Conservation (phyloP, 2,888 invertebrate genomes). For the Terebella lapidaria region DNA sequence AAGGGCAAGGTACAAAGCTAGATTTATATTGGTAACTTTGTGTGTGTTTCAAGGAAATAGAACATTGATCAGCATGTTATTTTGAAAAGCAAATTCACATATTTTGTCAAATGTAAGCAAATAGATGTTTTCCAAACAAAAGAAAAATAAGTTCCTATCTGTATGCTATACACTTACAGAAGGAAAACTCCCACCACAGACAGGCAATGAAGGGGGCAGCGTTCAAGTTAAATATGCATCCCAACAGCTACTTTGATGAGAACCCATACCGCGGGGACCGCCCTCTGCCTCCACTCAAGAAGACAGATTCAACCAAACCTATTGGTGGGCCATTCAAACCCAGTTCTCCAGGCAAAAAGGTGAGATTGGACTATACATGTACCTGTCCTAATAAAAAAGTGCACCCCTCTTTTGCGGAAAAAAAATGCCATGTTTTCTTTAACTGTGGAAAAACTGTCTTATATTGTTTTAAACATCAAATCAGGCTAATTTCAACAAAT, state of each 20-base stretch:
- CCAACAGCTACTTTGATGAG: constrained; percentile 44
- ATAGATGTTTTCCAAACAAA: too few relatives aligned
- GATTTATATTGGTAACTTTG: neutral
- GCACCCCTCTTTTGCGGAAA: too few relatives aligned
- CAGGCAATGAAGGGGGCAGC: constrained; percentile 45
- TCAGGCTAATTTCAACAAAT: too few relatives aligned
- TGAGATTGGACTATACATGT: constrained; percentile 18
- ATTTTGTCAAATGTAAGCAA: too few relatives aligned
- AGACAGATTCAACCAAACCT: constrained; percentile 14
- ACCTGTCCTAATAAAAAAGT: neutral
- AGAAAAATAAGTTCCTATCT: neutral
- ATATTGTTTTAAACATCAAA: too few relatives aligned
- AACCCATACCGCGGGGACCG: constrained; percentile 47
- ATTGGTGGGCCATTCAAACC: constrained; percentile 50
- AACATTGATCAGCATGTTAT: too few relatives aligned
- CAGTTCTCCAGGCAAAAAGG: constrained; percentile 49
- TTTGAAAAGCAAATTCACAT: too few relatives aligned
- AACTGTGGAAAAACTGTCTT: too few relatives aligned
- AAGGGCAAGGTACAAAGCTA: constrained; percentile 41
- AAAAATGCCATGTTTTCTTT: neutral
- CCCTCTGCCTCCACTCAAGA: constrained; percentile 26
- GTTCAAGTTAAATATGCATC: constrained; percentile 50
- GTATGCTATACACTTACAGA: constrained; percentile 27
- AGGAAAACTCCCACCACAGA: constrained; percentile 43
- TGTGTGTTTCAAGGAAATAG: too few relatives aligned